phyloP scores from a whole-genome alignment of 2,888 invertebrate species.

The Anoplius nigerrimus region DNA sequence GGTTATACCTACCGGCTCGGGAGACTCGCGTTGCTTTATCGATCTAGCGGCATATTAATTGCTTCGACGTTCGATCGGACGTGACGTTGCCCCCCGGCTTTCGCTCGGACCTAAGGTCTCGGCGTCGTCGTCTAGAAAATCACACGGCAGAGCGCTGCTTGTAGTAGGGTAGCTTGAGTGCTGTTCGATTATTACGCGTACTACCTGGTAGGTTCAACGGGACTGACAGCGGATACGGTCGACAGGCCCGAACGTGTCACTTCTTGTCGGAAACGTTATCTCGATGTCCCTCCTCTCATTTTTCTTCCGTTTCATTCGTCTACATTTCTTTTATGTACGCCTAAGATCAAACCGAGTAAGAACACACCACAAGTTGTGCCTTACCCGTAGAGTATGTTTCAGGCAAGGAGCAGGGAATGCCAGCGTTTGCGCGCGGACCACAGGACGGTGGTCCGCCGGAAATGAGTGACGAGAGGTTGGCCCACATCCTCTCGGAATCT shows the following conservation, averaged over 20 bases:
- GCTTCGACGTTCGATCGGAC: slow-evolving; percentile 64
- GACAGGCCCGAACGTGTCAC: no score
- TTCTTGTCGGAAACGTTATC: no score
- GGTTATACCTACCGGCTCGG: slow-evolving; percentile 52
- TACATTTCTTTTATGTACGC: slow-evolving; percentile 29
- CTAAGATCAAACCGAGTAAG: slow-evolving; percentile 63
- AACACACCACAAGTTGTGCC: slow-evolving; percentile 74
- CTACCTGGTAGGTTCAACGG: no score
- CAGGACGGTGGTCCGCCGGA: slow-evolving; percentile 80
- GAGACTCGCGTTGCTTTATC: slow-evolving; percentile 53
- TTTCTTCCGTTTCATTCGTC: background rate
- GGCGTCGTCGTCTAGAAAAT: no score
- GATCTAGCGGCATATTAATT: slow-evolving; percentile 70
- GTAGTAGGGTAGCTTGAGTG: no score
- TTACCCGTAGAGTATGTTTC: slow-evolving; percentile 77
- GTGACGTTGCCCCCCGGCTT: slow-evolving; percentile 38
- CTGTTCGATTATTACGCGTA: no score
- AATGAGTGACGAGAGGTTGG: slow-evolving; percentile 93
- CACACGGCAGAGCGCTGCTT: no score
- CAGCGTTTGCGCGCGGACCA: slow-evolving; percentile 84
- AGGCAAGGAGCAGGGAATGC: slow-evolving; percentile 90
- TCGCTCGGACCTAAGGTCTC: no score
- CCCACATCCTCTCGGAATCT: slow-evolving; percentile 94
- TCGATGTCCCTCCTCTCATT: background rate
- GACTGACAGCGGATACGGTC: no score